A percentile compares a stretch with the other conserved stretches of the same genome.
These are phyloP conservation scores for Diabrotica balteata DNA, from an alignment of 2,888 invertebrate genomes.

Conservation along the genomic window DNA sequence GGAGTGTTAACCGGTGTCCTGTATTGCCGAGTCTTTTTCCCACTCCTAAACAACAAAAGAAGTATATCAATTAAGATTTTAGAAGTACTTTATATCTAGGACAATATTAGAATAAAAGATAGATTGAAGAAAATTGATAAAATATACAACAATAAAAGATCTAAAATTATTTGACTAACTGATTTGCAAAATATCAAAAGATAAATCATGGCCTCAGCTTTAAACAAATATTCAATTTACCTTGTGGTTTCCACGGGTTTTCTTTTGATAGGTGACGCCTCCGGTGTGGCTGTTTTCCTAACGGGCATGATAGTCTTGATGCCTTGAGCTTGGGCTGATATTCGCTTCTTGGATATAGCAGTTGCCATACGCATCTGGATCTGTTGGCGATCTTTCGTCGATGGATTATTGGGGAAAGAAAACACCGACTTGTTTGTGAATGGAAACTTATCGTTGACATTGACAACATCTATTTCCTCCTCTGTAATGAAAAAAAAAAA, in stretches of 20 bases:
- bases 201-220: no score
- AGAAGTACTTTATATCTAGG: no score
- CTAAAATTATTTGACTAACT: no score
- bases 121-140: no score
- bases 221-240: background rate
- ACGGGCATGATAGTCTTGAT: slow-evolving; percentile 50
- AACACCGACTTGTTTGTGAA: slow-evolving; percentile 45
- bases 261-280: slow-evolving; percentile 16
- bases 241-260: slow-evolving; percentile 51
- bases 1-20: slow-evolving; percentile 23
- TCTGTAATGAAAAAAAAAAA: slow-evolving; percentile 64
- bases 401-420: slow-evolving; percentile 73
- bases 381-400: slow-evolving; percentile 72
- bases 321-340: slow-evolving; percentile 30
- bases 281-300: slow-evolving; percentile 31
- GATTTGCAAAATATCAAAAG: no score
- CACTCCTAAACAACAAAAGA: slow-evolving; percentile 10
- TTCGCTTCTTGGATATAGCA: slow-evolving; percentile 61
- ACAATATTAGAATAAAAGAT: no score
- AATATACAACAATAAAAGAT: no score
- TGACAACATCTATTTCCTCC: slow-evolving; percentile 87
- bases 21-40: slow-evolving; percentile 38
- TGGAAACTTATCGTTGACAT: slow-evolving; percentile 63
- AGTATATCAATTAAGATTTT: no score
- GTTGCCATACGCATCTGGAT: slow-evolving; percentile 69